A percentile compares a stretch with the other conserved stretches of the same genome.
phyloP scores from a whole-genome alignment of 2,113 vertebrate genomes.

The Jaculus jaculus region DNA sequence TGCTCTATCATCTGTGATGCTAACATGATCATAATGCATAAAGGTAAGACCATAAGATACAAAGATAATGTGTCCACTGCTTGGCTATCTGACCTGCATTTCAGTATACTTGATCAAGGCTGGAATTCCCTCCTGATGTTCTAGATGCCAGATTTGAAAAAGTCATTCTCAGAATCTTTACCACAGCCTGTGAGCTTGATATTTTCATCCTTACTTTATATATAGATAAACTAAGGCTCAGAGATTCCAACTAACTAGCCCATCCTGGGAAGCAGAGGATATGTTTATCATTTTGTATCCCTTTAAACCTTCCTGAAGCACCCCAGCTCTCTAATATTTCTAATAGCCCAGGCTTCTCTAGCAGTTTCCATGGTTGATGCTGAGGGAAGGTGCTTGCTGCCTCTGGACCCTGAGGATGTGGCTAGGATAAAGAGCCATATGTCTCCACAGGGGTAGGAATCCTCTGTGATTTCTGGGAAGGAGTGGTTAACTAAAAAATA shows the following conservation, averaged over 20 bases:
- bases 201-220: not conserved
- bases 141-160: not conserved
- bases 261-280: not conserved
- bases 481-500: not conserved
- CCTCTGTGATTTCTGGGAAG: not conserved
- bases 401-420: not conserved
- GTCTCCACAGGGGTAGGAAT: not conserved
- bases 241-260: not conserved
- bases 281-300: not conserved
- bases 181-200: not conserved
- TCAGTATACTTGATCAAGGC: not conserved
- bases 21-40: accelerated
- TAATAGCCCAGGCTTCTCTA: not conserved
- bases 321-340: not conserved
- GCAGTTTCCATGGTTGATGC: not conserved
- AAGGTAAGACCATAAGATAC: not conserved
- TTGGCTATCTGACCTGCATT: not conserved
- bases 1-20: accelerated
- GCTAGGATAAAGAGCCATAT: not conserved
- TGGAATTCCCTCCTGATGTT: not conserved
- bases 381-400: not conserved
- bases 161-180: not conserved
- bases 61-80: accelerated
- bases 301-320: not conserved
- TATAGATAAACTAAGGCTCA: not conserved